phyloP scores from a whole-genome alignment of 2,888 invertebrate species.

The Cephus runcator region DNA sequence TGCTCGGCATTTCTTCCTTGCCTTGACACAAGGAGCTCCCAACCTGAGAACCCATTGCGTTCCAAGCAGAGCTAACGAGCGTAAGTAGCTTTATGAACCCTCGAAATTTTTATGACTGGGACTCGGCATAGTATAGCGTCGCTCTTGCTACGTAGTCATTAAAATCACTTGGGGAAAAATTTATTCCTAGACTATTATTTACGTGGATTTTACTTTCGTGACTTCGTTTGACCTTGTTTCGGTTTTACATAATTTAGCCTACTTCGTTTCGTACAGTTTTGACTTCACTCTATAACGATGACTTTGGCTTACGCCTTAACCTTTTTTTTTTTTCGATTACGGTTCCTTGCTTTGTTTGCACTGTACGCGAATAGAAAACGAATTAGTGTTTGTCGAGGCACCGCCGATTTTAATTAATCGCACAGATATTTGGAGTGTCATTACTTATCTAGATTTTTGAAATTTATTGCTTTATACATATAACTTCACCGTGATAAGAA shows the following conservation, averaged over 20 bases:
- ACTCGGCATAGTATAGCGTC: background rate
- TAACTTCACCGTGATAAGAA: no score
- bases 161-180: conserved; percentile 10
- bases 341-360: no score
- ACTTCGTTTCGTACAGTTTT: background rate
- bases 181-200: background rate
- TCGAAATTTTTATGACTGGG: conserved; percentile 28
- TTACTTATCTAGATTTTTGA: no score
- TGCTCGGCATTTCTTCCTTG: background rate
- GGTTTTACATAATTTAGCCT: background rate
- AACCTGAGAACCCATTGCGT: conserved; percentile 18
- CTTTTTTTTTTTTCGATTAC: no score
- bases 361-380: no score
- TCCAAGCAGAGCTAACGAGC: conserved; percentile 31
- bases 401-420: no score
- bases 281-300: background rate
- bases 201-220: background rate
- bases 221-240: background rate
- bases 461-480: no score
- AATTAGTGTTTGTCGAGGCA: no score
- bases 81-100: conserved; percentile 35
- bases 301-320: background rate
- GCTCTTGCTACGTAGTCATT: conserved; percentile 3
- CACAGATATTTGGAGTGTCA: no score
- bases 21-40: background rate